Evolutionary conservation across 2,113 vertebrate species (phyloP).

Genomic region (Oenanthe melanoleuca): DNA sequence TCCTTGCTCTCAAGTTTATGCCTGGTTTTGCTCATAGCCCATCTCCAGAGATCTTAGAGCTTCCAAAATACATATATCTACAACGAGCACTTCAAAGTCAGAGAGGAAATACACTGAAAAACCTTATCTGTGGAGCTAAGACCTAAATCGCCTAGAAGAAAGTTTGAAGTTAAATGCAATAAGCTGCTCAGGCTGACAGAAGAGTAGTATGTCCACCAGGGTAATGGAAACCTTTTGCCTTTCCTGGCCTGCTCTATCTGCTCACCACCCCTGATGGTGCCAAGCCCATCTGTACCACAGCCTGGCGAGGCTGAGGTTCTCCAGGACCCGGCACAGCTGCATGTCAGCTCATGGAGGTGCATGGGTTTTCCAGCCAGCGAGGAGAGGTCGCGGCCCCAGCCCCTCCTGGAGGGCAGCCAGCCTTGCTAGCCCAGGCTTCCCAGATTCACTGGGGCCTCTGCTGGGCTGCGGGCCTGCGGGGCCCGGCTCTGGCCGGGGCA

Average conservation of each 20-base stretch:
- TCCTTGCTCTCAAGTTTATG: background rate
- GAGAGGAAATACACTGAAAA: background rate
- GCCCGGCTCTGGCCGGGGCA: too few species aligned
- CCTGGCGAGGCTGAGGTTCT: background rate
- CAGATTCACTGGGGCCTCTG: background rate
- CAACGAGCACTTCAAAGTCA: background rate
- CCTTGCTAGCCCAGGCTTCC: background rate
- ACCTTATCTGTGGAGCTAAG: background rate
- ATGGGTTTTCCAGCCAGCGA: rapidly evolving
- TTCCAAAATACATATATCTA: background rate
- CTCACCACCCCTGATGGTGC: background rate
- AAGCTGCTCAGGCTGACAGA: background rate
- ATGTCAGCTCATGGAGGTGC: rapidly evolving
- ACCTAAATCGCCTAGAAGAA: background rate
- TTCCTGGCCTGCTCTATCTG: background rate
- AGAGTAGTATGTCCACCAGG: too few species aligned
- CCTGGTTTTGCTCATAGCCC: background rate
- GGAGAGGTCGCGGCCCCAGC: too few species aligned
- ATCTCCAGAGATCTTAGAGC: background rate
- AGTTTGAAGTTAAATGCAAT: background rate
- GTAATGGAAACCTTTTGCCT: background rate
- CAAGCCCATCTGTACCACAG: background rate
- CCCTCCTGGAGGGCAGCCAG: background rate
- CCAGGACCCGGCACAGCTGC: background rate
- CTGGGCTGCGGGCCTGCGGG: background rate